These are phyloP conservation scores for Pantherophis alleghaniensis DNA, from an alignment of 2,797 vertebrate genomes.

Conservation along the genomic window DNA sequence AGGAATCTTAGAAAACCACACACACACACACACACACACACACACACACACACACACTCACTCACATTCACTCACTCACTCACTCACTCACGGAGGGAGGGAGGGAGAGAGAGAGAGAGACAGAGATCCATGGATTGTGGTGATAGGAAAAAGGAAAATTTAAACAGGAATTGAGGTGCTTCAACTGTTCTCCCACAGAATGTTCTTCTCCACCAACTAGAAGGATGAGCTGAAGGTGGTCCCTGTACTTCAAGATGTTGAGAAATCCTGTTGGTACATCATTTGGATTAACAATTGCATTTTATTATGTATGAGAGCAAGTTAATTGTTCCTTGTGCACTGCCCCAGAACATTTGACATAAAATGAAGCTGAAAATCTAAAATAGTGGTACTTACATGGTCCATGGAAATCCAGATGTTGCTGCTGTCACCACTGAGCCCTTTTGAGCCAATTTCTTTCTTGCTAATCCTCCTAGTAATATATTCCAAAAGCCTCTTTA, in stretches of 20 bases:
- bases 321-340: neutral
- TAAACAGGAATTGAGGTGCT: neutral
- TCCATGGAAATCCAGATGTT: neutral
- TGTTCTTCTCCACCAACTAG: neutral
- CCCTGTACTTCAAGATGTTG: neutral
- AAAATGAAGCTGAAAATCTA: neutral
- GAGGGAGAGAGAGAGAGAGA: neutral
- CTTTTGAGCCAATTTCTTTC: neutral
- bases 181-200: neutral
- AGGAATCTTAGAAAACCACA: neutral
- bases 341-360: neutral
- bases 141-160: neutral
- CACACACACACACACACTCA: no score
- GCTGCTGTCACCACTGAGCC: neutral
- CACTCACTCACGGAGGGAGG: neutral
- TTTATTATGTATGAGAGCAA: neutral
- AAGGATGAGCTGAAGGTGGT: neutral
- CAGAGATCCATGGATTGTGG: no score
- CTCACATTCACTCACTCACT: no score
- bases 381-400: neutral
- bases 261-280: neutral
- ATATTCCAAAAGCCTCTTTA: neutral
- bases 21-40: neutral
- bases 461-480: neutral
- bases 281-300: neutral